These are phyloP conservation scores for Halocynthia aurantium DNA, from an alignment of 23 tunicate genomes.

Conservation along the genomic window DNA sequence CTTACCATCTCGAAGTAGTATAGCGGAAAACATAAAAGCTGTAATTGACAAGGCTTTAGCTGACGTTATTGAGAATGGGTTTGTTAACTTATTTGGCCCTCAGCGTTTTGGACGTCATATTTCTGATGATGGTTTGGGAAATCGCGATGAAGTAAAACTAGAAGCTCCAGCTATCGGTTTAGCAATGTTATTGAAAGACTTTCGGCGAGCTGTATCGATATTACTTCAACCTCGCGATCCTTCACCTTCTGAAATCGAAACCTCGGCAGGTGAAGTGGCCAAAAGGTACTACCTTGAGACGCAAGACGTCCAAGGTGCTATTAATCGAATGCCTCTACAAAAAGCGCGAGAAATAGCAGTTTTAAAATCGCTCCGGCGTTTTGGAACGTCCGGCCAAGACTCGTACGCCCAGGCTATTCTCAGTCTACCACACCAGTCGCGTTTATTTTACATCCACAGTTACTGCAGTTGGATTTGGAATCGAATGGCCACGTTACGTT, in stretches of 20 bases:
- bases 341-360: constrained; percentile 27
- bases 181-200: constrained; percentile 39
- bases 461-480: constrained; percentile 51
- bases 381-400: constrained; percentile 10
- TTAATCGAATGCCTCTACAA: constrained; percentile 21
- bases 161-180: constrained; percentile 55
- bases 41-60: constrained; percentile 4
- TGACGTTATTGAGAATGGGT: constrained; percentile 34
- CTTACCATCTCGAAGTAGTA: neutral
- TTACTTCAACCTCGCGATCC: constrained; percentile 2
- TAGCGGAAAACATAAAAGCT: neutral
- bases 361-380: constrained; percentile 27
- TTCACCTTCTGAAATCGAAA: neutral
- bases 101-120: constrained; percentile 57
- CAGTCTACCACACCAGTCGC: constrained; percentile 31
- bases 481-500: constrained; percentile 9
- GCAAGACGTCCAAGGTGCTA: constrained; percentile 40
- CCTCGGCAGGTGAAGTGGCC: constrained; percentile 11
- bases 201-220: constrained; percentile 3
- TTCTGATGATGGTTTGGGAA: neutral
- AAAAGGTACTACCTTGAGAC: constrained; percentile 26
- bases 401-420: constrained; percentile 44
- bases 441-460: constrained; percentile 39
- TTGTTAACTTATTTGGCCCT: constrained; percentile 64
- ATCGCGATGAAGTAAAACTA: neutral